Conservation (phyloP, 1,140 invertebrate genomes). For the Ceratosolen solmsi region DNA sequence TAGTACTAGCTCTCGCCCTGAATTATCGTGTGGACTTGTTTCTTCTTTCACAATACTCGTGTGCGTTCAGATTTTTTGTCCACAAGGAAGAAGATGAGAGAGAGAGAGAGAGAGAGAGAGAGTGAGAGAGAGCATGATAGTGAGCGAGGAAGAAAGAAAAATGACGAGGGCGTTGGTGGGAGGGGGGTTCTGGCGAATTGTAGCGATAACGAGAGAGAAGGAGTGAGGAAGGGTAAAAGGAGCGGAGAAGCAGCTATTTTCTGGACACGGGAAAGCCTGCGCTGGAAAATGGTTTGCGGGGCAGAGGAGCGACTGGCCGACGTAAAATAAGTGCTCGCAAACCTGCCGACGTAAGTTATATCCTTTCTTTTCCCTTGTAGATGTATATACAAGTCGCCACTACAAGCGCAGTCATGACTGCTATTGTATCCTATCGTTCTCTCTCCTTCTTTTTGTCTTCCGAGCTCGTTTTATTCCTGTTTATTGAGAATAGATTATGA, state of each 20-base stretch:
- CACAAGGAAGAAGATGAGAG: background rate
- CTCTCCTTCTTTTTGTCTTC: conserved; percentile 42
- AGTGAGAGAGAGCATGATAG: background rate
- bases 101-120: background rate
- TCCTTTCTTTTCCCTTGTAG: conserved; percentile 50
- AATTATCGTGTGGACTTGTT: conserved; percentile 61
- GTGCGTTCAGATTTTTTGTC: conserved; percentile 12
- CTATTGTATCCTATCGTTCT: conserved; percentile 44
- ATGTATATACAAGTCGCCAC: conserved; percentile 37
- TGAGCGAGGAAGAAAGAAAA: background rate
- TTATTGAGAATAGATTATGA: conserved; percentile 42
- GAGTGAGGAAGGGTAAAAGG: background rate
- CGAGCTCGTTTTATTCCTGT: background rate
- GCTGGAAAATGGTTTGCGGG: conserved; percentile 6
- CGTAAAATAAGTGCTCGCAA: conserved; percentile 32
- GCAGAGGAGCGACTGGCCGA: background rate
- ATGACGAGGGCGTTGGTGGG: background rate
- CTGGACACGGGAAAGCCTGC: conserved; percentile 34
- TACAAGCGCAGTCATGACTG: conserved; percentile 55
- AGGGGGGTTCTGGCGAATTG: no score
- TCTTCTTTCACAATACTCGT: conserved; percentile 49
- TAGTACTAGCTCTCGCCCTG: conserved; percentile 46
- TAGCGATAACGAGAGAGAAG: background rate
- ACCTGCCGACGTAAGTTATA: conserved; percentile 55
- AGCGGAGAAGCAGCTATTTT: conserved; percentile 38